These are phyloP conservation scores for Crioceris asparagi DNA, from an alignment of 2,888 invertebrate genomes.

Conservation along the genomic window DNA sequence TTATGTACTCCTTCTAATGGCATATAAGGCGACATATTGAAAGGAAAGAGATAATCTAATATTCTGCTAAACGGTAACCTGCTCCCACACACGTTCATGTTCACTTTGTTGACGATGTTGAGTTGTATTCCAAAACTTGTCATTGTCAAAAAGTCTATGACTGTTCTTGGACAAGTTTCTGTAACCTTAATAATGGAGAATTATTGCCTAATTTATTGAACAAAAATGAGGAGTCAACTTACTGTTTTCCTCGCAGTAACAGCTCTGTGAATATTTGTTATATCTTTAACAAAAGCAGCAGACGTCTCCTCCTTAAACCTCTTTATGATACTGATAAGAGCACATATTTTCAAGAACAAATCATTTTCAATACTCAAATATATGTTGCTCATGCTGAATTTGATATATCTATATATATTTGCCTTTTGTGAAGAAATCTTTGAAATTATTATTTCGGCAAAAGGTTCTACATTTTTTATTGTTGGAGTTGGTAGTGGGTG, in stretches of 20 bases:
- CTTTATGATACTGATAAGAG: conserved; percentile 44
- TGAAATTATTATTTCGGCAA: conserved; percentile 47
- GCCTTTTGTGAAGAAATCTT: conserved; percentile 42
- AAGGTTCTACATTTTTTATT: conserved; percentile 47
- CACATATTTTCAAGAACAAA: conserved; percentile 50
- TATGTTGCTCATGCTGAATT: conserved; percentile 55
- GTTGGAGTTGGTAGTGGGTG: conserved; percentile 41
- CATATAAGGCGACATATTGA: conserved; percentile 37
- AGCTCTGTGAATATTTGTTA: conserved; percentile 48
- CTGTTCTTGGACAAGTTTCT: background rate
- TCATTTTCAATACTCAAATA: conserved; percentile 60
- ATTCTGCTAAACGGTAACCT: conserved; percentile 32
- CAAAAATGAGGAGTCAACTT: conserved; percentile 8
- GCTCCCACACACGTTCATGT: conserved; percentile 34
- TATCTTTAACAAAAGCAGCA: conserved; percentile 34
- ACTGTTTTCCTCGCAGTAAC: conserved; percentile 39
- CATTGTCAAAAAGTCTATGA: conserved; percentile 19
- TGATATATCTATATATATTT: conserved; percentile 51
- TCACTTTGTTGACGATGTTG: conserved; percentile 32
- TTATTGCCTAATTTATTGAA: background rate
- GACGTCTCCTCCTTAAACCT: conserved; percentile 50
- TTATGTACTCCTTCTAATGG: conserved; percentile 36
- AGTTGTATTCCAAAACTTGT: conserved; percentile 30
- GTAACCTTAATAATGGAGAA: background rate
- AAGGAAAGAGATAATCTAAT: conserved; percentile 33